Conservation (phyloP, 2,888 invertebrate genomes). For the Lithodes maja region DNA sequence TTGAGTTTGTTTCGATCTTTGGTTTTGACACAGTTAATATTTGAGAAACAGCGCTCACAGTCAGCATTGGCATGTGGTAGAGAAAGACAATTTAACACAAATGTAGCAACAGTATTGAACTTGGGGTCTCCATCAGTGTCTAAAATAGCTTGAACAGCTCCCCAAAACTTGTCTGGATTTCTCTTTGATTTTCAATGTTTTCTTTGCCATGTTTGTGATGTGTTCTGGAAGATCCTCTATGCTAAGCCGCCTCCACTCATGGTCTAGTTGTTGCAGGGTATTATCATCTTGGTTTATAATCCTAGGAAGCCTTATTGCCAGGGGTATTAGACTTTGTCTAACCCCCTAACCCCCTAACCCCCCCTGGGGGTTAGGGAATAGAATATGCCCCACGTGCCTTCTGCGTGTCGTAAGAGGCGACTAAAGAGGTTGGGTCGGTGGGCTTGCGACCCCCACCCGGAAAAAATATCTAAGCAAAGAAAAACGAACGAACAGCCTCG, state of each 20-base stretch:
- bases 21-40: constrained; percentile 16
- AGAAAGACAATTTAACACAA: constrained; percentile 5
- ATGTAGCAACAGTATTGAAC: constrained; percentile 3
- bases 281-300: no score
- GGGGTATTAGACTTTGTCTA: no score
- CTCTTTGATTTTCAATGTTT: constrained; percentile 7
- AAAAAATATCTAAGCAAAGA: no score
- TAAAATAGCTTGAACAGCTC: constrained; percentile 10
- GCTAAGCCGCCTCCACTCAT: neutral
- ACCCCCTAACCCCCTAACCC: no score
- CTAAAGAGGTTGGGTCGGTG: no score
- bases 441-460: no score
- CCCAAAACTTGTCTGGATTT: constrained; percentile 22
- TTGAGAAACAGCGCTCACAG: constrained; percentile 20
- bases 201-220: constrained; percentile 10
- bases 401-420: no score
- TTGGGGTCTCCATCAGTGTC: constrained; percentile 10
- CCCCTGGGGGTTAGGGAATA: no score
- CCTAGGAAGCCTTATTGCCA: no score
- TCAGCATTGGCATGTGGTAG: constrained; percentile 21
- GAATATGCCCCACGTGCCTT: no score
- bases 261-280: no score
- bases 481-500: no score
- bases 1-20: constrained; percentile 26
- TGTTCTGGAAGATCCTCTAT: constrained; percentile 20